These are phyloP conservation scores for Drosophila rufa DNA, from an alignment of 1,140 invertebrate genomes.

Conservation along the genomic window DNA sequence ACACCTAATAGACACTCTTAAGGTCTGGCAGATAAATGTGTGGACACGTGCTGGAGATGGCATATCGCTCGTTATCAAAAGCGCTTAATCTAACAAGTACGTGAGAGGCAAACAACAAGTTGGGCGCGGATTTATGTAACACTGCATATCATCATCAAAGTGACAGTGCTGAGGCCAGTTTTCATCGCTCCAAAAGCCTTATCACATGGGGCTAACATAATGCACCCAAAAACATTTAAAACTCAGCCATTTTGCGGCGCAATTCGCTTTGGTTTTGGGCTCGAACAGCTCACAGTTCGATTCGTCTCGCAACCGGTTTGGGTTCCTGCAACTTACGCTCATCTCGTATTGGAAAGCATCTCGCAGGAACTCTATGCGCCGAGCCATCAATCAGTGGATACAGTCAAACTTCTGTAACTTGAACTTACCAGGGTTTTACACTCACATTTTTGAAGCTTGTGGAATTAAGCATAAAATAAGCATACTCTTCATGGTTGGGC, in stretches of 20 bases:
- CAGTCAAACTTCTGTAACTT: constrained; percentile 8
- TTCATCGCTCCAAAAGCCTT: constrained; percentile 15
- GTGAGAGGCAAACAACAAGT: constrained; percentile 27
- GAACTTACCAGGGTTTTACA: not conserved
- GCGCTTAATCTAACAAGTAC: constrained; percentile 40
- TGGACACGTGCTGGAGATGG: constrained; percentile 36
- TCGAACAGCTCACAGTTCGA: constrained; percentile 3
- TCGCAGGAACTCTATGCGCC: constrained; percentile 27
- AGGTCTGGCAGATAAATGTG: constrained; percentile 30
- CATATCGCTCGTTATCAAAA: constrained; percentile 35
- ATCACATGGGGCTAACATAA: constrained; percentile 20
- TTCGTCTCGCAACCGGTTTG: constrained; percentile 44
- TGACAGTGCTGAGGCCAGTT: constrained; percentile 15
- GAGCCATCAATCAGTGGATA: constrained; percentile 33
- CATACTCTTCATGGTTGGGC: not conserved
- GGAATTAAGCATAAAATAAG: not conserved
- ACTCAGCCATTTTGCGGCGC: constrained; percentile 16
- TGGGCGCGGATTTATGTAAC: constrained; percentile 38
- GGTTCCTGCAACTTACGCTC: constrained; percentile 35
- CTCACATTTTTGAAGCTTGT: not conserved
- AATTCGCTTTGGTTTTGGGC: constrained; percentile 13
- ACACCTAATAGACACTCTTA: constrained; percentile 28
- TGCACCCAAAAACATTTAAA: constrained; percentile 15
- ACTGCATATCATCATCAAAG: constrained; percentile 19
- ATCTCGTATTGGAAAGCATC: constrained; percentile 16